Evolutionary conservation across 2,797 vertebrate genomes (phyloP).

Genomic region (Liasis olivaceus): DNA sequence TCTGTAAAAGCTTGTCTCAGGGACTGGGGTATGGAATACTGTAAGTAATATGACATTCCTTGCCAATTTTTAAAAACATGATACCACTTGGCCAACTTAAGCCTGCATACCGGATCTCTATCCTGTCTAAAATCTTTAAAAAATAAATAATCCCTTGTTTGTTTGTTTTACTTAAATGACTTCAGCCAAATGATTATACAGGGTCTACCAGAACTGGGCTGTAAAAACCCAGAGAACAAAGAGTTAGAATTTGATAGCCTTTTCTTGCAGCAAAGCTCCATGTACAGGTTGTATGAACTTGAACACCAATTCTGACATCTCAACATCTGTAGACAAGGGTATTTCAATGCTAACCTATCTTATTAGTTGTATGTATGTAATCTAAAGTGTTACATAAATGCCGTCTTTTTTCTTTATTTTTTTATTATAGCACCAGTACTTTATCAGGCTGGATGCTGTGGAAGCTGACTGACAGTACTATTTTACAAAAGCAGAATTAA

Average conservation of each 20-base stretch:
- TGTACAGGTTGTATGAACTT: neutral
- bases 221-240: neutral
- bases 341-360: neutral
- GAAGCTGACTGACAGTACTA: neutral
- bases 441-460: neutral
- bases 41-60: too few relatives aligned
- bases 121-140: too few relatives aligned
- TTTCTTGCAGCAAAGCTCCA: neutral
- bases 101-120: too few relatives aligned
- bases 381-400: neutral
- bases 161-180: neutral
- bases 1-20: too few relatives aligned
- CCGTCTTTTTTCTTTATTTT: too few relatives aligned
- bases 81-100: too few relatives aligned
- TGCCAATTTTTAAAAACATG: too few relatives aligned
- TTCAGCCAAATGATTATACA: neutral
- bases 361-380: neutral
- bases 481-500: neutral
- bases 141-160: too few relatives aligned
- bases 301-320: neutral
- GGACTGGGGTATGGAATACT: too few relatives aligned
- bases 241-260: neutral
- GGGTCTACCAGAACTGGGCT: neutral
- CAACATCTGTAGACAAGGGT: neutral
- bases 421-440: neutral